Conservation (phyloP, 92 coral and sea anemone genomes). For the Palythoa caribaeorum region DNA sequence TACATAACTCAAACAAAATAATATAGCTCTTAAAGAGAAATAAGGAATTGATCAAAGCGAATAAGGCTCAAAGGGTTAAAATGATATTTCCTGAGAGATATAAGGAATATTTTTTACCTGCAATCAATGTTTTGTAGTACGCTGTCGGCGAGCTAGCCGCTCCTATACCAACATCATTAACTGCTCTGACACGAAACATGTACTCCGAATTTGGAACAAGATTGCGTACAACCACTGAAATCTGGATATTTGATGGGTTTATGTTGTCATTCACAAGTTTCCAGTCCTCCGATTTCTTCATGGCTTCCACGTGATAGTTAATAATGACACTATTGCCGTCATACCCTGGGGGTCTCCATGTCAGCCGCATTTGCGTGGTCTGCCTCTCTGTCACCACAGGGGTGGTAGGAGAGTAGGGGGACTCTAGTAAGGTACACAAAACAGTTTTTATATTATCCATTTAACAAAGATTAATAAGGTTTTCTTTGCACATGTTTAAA, state of each 20-base stretch:
- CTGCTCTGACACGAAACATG: constrained; percentile 89
- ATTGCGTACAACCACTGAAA: constrained; percentile 74
- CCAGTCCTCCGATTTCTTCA: constrained; percentile 70
- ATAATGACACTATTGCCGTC: constrained; percentile 89
- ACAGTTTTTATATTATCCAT: not conserved
- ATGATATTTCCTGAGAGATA: too few species aligned
- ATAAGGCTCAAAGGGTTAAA: too few species aligned
- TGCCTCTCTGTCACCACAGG: constrained; percentile 80
- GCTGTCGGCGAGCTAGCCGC: constrained; percentile 82
- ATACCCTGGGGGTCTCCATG: constrained; percentile 90
- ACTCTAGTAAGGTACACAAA: constrained; percentile 54
- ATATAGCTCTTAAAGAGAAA: too few species aligned
- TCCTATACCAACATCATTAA: constrained; percentile 84
- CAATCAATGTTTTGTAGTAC: constrained; percentile 63
- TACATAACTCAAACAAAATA: too few species aligned
- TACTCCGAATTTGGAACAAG: constrained; percentile 86
- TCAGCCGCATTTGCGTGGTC: constrained; percentile 80
- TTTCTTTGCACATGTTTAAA: not conserved
- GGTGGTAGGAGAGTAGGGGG: constrained; percentile 82
- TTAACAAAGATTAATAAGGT: not conserved
- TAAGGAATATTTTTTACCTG: constrained; percentile 61
- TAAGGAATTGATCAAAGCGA: too few species aligned
- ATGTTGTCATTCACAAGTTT: constrained; percentile 65
- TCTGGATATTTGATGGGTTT: constrained; percentile 78
- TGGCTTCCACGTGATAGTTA: constrained; percentile 79